Conservation (phyloP, 2,113 vertebrate genomes). For the Neolamprologus falcicula region DNA sequence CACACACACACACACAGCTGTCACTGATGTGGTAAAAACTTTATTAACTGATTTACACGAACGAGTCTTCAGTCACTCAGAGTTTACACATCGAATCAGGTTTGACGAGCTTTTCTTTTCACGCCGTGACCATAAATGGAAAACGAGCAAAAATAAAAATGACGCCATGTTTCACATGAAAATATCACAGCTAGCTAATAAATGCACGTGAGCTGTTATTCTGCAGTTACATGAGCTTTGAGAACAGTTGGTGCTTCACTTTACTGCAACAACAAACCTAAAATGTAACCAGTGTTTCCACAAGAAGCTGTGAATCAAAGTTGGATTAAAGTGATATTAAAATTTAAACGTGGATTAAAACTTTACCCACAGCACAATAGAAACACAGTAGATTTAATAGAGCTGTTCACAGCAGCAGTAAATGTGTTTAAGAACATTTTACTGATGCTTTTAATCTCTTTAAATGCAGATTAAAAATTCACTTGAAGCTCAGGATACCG, state of each 20-base stretch:
- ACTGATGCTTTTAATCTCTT: rapidly evolving
- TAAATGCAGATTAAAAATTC: background rate
- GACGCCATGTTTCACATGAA: background rate
- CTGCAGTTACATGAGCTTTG: background rate
- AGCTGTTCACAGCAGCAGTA: rapidly evolving
- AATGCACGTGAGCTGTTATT: rapidly evolving
- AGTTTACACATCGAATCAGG: background rate
- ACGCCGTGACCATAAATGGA: background rate
- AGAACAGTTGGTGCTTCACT: background rate
- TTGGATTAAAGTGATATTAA: rapidly evolving
- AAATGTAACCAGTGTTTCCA: background rate
- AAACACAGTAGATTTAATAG: background rate
- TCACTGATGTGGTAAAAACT: background rate
- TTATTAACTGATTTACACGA: background rate
- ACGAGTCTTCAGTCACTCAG: rapidly evolving
- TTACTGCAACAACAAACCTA: background rate
- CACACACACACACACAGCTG: too few relatives aligned
- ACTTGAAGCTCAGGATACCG: background rate
- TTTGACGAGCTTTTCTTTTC: background rate
- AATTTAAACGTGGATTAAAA: background rate
- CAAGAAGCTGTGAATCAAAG: rapidly evolving
- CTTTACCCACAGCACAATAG: background rate
- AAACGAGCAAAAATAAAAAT: background rate
- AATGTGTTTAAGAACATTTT: background rate
- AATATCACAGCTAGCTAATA: rapidly evolving